Evolutionary conservation across 2,113 vertebrate genomes (phyloP), one percentile per base, ranked within the genome.

Genomic region (Sander lucioperca): DNA sequence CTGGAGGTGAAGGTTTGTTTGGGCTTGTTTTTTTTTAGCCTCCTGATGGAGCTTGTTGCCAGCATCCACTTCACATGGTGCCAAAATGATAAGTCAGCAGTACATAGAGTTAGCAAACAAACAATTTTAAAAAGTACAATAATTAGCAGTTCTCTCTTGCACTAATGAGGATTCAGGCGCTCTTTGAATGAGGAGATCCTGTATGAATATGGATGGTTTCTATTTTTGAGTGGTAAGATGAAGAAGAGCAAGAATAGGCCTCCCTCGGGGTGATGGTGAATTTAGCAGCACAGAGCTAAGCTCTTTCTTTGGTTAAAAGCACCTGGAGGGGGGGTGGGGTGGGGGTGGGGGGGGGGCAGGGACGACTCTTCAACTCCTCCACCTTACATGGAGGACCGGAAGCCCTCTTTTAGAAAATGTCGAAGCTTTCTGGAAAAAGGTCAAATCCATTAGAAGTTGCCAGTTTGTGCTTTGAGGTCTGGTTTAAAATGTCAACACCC

Each of bases 201-300:
- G 9, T 47, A 91, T 93, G 84, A 91, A 92, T 93, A 92, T 92
- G 83, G 54, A 93, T 89, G 30, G 39, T 68, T 91, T 85, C 86
- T 91, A 89, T 90, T 91, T 83, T 50, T 3, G 80, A 83, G 74
- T 5, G 56, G 39, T 67, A 51, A 71, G 72, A 80, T 63, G 75
- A 79, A 75, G 82, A 25, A 11, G 36, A 56, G 53, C 4, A 1
- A 12, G 72, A 83, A 43, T 11, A 48, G 51, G 21, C 7, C 36
- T 86, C 86, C 87, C 89, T 77, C 48, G 27, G 86, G 89, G 83
- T 4, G 7, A 23, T 3, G 0, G n/a, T 70, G 80, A 88, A 84
- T 30, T 30, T 65, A 76, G 70, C 57, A 19, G 66, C 63, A 74
- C 66, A 57, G 47, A 56, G 59, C 65, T 68, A 1, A 81, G 71